A percentile compares a stretch with the other conserved stretches of the same genome.
Conservation (phyloP, 2,113 vertebrate genomes). For the Corythornis vintsioides region DNA sequence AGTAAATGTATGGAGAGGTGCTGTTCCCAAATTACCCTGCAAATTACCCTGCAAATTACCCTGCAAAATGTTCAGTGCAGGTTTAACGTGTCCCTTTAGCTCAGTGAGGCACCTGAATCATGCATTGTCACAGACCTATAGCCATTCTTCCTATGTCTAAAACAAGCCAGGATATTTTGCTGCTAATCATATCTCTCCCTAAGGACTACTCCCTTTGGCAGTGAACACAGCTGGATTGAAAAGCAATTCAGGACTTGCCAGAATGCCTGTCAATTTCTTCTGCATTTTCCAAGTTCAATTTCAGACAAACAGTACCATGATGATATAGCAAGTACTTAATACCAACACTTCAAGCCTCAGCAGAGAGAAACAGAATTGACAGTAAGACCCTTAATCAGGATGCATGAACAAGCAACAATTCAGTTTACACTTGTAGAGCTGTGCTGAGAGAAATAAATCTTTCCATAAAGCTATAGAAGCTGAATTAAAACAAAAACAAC, state of each 20-base stretch:
- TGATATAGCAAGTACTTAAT: conserved; percentile 38
- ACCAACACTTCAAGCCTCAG: conserved; percentile 16
- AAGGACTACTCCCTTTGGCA: not conserved
- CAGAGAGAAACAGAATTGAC: not conserved
- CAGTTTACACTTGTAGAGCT: not conserved
- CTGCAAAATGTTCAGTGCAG: not conserved
- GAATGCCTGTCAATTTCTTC: conserved; percentile 26
- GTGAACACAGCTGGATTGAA: not conserved
- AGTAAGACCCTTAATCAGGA: conserved; percentile 33
- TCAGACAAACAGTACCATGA: conserved; percentile 18
- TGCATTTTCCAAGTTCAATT: conserved; percentile 5
- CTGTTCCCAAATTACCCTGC: not conserved
- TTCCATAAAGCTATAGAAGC: not conserved
- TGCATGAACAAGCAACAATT: conserved; percentile 34
- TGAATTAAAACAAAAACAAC: not conserved
- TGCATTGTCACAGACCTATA: not conserved
- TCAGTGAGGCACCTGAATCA: not conserved
- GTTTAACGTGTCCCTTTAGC: not conserved
- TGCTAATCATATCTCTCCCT: not conserved
- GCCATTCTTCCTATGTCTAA: not conserved
- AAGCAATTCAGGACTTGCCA: conserved; percentile 38
- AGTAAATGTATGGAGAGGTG: not conserved
- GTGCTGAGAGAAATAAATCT: conserved; percentile 28
- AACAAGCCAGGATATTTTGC: not conserved
- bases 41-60: not conserved